Base-by-base conservation (phyloP, 2,113 vertebrate species). In the Channa argus region DNA sequence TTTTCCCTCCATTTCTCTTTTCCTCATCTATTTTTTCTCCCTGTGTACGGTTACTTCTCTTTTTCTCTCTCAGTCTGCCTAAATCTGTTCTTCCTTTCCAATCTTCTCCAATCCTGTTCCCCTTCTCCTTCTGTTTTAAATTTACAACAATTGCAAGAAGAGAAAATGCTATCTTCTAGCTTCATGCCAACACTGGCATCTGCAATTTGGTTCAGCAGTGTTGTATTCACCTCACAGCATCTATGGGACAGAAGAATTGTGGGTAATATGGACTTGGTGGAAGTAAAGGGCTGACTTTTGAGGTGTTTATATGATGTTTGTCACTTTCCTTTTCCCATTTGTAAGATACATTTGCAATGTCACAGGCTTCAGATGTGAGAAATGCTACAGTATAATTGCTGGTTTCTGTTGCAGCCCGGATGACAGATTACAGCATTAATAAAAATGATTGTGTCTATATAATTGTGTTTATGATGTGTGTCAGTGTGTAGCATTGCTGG, bases 381-480 rank as follows among this genome's bases (percentile, higher is more conserved):
- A 59, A 54, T 36, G n/a, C 55, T 14, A 8, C 74, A 45, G 10
- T 70, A 74, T 78, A 79, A 74, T 74, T 77, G 83, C 60, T 41
- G 61, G 53, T 15, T 58, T 56, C 37, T 77, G 64, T 62, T 41
- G 53, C 39, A 3, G 44, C 55, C 33, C 12, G 5, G 15, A 63
- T 53, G 43, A 78, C 24, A 72, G 62, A 54, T 60, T 3, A 8
- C 43, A 37, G 55, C 3, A 0, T 14, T 5, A 49, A 82, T 76
- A 54, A 74, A 76, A 83, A 44, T 53, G 71, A 79, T 68, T 61
- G 61, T 0, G 5, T 51, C 50, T 38, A 69, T 58, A 63, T 88
- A 82, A 83, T 83, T 71, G 67, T 74, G 85, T 87, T 62, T 49
- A 77, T 68, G 65, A 5, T 5, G 44, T 38, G 66, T 82, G 83